phyloP scores from a whole-genome alignment of 2,113 vertebrate species.

The Albula goreensis region DNA sequence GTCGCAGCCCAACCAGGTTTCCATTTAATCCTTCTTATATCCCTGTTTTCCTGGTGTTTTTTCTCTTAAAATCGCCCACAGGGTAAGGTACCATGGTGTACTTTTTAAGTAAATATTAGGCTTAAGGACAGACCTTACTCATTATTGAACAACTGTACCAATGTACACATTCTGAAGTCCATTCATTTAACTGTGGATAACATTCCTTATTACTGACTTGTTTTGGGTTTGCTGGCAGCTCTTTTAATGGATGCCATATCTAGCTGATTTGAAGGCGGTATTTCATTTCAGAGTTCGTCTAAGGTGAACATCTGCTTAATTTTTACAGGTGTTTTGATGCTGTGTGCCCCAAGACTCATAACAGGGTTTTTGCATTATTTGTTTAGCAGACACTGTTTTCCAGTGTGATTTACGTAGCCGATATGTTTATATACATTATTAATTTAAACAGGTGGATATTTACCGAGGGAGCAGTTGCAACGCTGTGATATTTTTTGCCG shows the following conservation, averaged over 20 bases:
- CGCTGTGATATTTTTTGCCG: not conserved
- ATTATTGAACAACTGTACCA: not conserved
- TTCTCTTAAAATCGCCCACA: not conserved
- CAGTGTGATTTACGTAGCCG: not conserved
- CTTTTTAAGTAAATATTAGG: not conserved
- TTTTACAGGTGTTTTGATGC: not conserved
- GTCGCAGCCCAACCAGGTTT: constrained; percentile 51
- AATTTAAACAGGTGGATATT: not conserved
- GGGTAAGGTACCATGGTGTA: not conserved
- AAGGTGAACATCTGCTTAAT: not conserved
- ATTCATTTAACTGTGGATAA: not conserved
- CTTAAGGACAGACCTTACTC: not conserved
- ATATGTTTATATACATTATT: not conserved
- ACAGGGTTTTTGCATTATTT: not conserved
- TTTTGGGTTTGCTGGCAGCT: not conserved
- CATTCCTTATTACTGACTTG: not conserved
- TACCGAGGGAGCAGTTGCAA: not conserved
- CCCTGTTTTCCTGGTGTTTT: not conserved
- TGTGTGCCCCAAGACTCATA: not conserved
- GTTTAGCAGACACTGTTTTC: not conserved
- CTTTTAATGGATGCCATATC: not conserved
- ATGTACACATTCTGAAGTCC: not conserved
- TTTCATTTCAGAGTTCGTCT: not conserved
- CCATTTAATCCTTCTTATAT: not conserved
- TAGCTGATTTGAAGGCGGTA: not conserved